phyloP scores from a whole-genome alignment of 2,797 vertebrate genomes.

The Potorous gilbertii region DNA sequence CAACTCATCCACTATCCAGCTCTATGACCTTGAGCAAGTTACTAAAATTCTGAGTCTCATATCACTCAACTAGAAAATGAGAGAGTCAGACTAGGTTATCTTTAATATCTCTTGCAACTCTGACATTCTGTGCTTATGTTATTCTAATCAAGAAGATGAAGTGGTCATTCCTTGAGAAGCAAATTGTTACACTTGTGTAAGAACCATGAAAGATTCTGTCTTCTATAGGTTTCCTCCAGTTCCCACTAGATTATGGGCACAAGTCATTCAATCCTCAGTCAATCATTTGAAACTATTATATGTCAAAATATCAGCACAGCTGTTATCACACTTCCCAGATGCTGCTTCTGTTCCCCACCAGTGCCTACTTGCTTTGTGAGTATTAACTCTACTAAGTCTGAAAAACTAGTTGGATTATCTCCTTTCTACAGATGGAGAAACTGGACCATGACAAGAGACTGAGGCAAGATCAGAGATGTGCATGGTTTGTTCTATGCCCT shows the following conservation, averaged over 20 bases:
- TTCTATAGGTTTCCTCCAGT: background rate
- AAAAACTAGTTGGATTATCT: background rate
- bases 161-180: background rate
- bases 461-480: background rate
- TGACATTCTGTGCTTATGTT: background rate
- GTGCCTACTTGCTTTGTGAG: background rate
- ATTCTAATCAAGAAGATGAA: background rate
- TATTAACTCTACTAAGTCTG: background rate
- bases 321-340: background rate
- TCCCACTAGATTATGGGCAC: background rate
- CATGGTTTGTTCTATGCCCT: background rate
- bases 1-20: background rate
- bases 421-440: background rate
- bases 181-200: background rate
- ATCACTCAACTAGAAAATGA: background rate
- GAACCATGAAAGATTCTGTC: background rate
- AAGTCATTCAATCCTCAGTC: background rate
- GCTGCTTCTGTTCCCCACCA: background rate
- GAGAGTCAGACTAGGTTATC: background rate
- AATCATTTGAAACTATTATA: background rate
- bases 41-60: background rate
- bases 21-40: background rate
- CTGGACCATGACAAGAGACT: background rate
- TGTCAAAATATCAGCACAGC: background rate
- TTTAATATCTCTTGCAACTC: background rate